Conservation (phyloP, 2,113 vertebrate species). For the Chrysemys picta region DNA sequence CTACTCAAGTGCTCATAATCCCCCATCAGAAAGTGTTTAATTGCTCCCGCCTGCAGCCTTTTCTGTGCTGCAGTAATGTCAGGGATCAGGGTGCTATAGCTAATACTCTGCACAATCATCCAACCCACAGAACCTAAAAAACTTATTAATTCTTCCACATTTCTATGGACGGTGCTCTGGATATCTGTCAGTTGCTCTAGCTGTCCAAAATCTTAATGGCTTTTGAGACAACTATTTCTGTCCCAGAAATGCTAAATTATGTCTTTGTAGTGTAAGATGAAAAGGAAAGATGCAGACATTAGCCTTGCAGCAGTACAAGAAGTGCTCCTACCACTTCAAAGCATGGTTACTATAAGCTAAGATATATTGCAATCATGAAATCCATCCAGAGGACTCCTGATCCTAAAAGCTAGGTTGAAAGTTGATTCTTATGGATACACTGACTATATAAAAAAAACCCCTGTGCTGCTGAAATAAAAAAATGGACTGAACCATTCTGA, state of each 20-base stretch:
- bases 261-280: not conserved
- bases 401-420: not conserved
- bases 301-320: not conserved
- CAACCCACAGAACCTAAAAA: slow-evolving; percentile 4
- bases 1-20: not conserved
- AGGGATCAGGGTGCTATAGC: not conserved
- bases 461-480: not conserved
- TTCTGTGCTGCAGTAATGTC: not conserved
- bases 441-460: not conserved
- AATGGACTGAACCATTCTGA: not conserved
- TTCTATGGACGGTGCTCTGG: not conserved
- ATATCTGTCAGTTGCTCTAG: not conserved
- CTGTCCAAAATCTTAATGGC: not conserved
- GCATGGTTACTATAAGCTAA: not conserved
- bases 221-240: slow-evolving; percentile 11
- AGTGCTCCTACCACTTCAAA: not conserved
- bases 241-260: not conserved
- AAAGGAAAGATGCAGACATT: not conserved
- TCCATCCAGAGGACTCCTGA: not conserved
- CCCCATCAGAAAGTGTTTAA: no score
- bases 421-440: not conserved
- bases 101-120: not conserved
- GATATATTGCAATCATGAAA: not conserved
- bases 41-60: not conserved
- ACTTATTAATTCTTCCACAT: not conserved